These are phyloP conservation scores for Palloptera scutellata DNA, from an alignment of 2,888 invertebrate genomes.

Conservation along the genomic window DNA sequence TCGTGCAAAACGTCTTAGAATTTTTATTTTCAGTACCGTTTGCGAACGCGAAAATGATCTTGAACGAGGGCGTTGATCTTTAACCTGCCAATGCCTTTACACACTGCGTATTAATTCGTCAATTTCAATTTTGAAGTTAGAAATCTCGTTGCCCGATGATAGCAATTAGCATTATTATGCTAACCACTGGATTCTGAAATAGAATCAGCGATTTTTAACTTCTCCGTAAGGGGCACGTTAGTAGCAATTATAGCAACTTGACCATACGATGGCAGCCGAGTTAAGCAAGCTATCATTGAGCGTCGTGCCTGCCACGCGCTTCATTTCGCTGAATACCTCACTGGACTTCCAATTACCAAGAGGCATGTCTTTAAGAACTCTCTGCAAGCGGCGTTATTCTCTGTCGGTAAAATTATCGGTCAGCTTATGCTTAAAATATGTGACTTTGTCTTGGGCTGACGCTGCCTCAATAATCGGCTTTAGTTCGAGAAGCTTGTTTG, in stretches of 20 bases:
- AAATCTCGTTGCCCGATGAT: not conserved
- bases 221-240: conserved; percentile 22
- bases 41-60: too few relatives aligned
- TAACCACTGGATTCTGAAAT: conserved; percentile 11
- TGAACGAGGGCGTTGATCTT: too few relatives aligned
- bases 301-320: conserved; percentile 23
- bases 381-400: conserved; percentile 15
- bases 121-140: too few relatives aligned
- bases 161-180: not conserved
- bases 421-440: conserved; percentile 12
- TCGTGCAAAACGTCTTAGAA: too few relatives aligned
- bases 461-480: conserved; percentile 9
- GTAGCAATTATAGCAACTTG: conserved; percentile 30
- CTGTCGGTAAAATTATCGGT: conserved; percentile 19
- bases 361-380: too few relatives aligned
- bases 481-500: conserved; percentile 12
- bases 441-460: conserved; percentile 8
- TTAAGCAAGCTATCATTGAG: conserved; percentile 27
- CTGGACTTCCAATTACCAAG: conserved; percentile 19
- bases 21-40: too few relatives aligned
- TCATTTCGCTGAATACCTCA: conserved; percentile 26
- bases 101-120: too few relatives aligned
- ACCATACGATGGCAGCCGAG: conserved; percentile 27
- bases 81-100: too few relatives aligned
- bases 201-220: conserved; percentile 15